These are phyloP conservation scores for Syrista parreyssii DNA, from an alignment of 2,888 invertebrate genomes.

Conservation along the genomic window DNA sequence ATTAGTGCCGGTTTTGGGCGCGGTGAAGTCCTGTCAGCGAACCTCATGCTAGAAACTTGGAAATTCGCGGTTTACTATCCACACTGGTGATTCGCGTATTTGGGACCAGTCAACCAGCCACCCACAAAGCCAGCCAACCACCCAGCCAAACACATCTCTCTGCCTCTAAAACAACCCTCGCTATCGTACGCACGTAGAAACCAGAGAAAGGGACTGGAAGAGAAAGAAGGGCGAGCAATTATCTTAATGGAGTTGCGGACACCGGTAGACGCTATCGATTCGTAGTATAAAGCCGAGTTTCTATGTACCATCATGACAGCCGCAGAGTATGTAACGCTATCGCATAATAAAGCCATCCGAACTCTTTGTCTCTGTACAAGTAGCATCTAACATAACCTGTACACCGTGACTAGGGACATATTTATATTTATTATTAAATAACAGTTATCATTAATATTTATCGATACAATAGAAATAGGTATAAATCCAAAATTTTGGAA, in stretches of 20 bases:
- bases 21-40: background rate
- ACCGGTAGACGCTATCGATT: slow-evolving; percentile 56
- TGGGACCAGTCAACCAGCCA: background rate
- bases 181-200: background rate
- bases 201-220: slow-evolving; percentile 9
- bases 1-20: slow-evolving; percentile 22
- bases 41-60: background rate
- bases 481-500: too few species aligned
- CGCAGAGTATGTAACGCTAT: background rate
- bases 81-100: background rate
- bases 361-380: background rate
- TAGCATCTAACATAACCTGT: background rate
- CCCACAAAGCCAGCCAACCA: background rate
- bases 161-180: background rate
- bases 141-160: background rate
- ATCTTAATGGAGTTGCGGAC: slow-evolving; percentile 62
- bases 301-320: background rate
- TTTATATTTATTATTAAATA: background rate
- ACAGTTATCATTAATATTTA: background rate
- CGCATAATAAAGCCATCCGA: background rate
- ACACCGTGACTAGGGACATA: background rate
- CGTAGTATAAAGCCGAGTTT: background rate
- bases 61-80: background rate
- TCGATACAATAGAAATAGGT: too few species aligned
- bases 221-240: slow-evolving; percentile 49